A percentile compares a stretch with the other conserved stretches of the same genome.
These are phyloP conservation scores for Dicyrtomina minuta DNA, from an alignment of 2,888 invertebrate species.

Conservation along the genomic window DNA sequence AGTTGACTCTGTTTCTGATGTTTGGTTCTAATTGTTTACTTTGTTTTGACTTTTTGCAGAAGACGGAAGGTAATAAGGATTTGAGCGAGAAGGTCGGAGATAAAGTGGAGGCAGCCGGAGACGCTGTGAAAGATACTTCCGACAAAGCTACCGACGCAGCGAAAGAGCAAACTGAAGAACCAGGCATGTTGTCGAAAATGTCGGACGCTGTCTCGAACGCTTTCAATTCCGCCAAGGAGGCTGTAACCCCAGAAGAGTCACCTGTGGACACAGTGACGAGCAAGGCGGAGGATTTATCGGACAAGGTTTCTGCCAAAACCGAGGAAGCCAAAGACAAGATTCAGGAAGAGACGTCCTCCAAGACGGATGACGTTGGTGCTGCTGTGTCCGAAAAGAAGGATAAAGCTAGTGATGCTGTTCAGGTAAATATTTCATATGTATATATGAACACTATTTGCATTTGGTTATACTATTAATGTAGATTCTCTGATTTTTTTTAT, in stretches of 20 bases:
- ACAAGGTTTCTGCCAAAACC: too few relatives aligned
- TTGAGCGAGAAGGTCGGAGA: constrained; percentile 31
- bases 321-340: constrained; percentile 22
- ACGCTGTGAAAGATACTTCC: background rate
- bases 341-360: constrained; percentile 7
- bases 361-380: constrained; percentile 3
- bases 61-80: constrained; percentile 43
- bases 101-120: constrained; percentile 12
- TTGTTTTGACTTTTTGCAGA: constrained; percentile 35
- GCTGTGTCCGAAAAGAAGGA: background rate
- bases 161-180: too few relatives aligned
- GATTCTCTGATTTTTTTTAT: too few relatives aligned
- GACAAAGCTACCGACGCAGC: too few relatives aligned
- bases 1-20: too few relatives aligned
- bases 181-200: too few relatives aligned
- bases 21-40: too few relatives aligned
- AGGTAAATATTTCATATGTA: constrained; percentile 12
- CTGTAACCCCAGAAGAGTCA: constrained; percentile 3
- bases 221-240: constrained; percentile 31
- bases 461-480: too few relatives aligned
- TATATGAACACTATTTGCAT: too few relatives aligned
- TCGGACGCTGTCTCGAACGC: too few relatives aligned
- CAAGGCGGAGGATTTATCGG: background rate
- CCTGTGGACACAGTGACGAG: constrained; percentile 11
- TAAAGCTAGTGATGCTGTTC: too few relatives aligned